Percentiles rank a stretch among this genome's conserved stretches.
phyloP scores from a whole-genome alignment of 1,140 invertebrate genomes.

The Oncopodura yosiiana region DNA sequence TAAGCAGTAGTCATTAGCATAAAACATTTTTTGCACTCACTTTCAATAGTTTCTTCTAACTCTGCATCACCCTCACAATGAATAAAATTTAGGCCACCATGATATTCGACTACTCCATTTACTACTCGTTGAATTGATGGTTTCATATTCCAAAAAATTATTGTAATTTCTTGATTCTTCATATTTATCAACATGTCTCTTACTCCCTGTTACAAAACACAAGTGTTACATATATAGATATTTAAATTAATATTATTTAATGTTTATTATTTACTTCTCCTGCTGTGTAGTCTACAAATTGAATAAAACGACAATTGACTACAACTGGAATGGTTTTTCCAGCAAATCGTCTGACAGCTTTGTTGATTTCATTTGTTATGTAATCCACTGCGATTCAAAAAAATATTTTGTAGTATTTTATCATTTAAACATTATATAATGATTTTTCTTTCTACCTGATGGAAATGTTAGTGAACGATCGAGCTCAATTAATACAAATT shows the following conservation, averaged over 20 bases:
- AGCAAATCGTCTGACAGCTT: slow-evolving; percentile 47
- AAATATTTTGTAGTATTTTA: too few relatives aligned
- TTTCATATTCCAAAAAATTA: slow-evolving; percentile 30
- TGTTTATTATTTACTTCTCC: slow-evolving; percentile 29
- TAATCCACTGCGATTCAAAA: too few relatives aligned
- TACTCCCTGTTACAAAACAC: slow-evolving; percentile 21
- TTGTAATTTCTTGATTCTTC: slow-evolving; percentile 3
- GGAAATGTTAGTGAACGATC: slow-evolving; percentile 64
- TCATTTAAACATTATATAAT: too few relatives aligned
- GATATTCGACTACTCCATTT: slow-evolving; percentile 13
- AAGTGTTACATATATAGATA: too few relatives aligned
- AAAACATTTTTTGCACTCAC: too few relatives aligned
- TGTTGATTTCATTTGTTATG: slow-evolving; percentile 58
- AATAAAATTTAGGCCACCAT: slow-evolving; percentile 15
- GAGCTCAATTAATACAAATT: slow-evolving; percentile 59
- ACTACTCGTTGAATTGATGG: slow-evolving; percentile 21
- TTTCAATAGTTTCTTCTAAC: slow-evolving; percentile 19
- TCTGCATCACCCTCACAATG: slow-evolving; percentile 21
- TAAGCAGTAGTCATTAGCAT: too few relatives aligned
- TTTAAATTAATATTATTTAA: neutral
- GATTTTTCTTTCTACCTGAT: too few relatives aligned
- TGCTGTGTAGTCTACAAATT: slow-evolving; percentile 37
- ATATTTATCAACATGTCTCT: slow-evolving; percentile 20
- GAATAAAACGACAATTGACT: slow-evolving; percentile 61
- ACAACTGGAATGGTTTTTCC: slow-evolving; percentile 51